Conservation (phyloP, 2,797 vertebrate genomes). For the Cyclopterus lumpus region DNA sequence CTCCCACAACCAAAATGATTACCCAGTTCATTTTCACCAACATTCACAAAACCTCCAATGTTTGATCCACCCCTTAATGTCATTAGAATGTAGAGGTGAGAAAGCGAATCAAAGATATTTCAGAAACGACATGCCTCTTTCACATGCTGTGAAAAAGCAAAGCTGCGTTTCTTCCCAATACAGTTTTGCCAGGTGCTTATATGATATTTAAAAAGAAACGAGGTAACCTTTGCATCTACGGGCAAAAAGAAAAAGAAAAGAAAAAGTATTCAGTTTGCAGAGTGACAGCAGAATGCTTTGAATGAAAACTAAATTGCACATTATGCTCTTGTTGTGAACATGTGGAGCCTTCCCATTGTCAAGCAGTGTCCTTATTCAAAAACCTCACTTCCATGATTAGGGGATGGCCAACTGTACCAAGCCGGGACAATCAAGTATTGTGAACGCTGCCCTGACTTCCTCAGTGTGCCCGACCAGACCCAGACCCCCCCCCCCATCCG, state of each 20-base stretch:
- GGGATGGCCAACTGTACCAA: conserved; percentile 63
- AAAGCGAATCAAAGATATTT: conserved; percentile 17
- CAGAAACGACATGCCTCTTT: conserved; percentile 55
- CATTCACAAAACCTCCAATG: conserved; percentile 40
- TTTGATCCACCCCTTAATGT: conserved; percentile 8
- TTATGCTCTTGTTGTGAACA: conserved; percentile 68
- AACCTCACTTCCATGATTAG: conserved; percentile 64
- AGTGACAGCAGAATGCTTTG: conserved; percentile 58
- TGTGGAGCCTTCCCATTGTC: conserved; percentile 59
- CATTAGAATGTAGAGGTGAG: conserved; percentile 27
- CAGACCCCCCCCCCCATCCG: conserved; percentile 22
- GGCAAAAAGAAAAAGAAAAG: conserved; percentile 8
- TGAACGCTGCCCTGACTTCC: conserved; percentile 42
- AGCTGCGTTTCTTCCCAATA: conserved; percentile 29
- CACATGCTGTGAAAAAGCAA: conserved; percentile 67
- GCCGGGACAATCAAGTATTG: conserved; percentile 64
- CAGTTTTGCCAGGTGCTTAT: conserved; percentile 40
- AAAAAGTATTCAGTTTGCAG: conserved; percentile 52
- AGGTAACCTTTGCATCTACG: conserved; percentile 33
- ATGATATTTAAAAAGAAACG: conserved; percentile 55
- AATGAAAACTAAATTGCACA: conserved; percentile 73
- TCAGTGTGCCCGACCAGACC: conserved; percentile 49
- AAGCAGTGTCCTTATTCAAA: conserved; percentile 51
- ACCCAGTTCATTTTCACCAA: conserved; percentile 51
- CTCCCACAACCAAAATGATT: conserved; percentile 53